Base-by-base conservation (phyloP, 2,113 vertebrate genomes). In the Strix uralensis region DNA sequence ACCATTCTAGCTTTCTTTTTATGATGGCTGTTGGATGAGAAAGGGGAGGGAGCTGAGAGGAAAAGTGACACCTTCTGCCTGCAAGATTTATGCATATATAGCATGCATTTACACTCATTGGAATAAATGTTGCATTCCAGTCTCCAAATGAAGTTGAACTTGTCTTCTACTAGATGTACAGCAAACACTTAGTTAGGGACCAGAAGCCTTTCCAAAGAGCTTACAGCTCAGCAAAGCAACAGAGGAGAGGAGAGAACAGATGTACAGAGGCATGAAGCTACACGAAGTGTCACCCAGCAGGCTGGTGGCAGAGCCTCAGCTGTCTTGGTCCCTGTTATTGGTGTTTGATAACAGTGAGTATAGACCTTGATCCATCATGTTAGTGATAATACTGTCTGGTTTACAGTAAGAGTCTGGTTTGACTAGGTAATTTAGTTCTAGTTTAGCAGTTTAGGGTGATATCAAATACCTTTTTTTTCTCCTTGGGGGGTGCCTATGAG, bases 261-360 rank as follows among this genome's bases (percentile, higher is more conserved):
- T 63, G 14, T 51, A 22, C 19, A 36, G 54, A 29, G 81, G n/a
- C 55, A 6, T 59, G 47, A 49, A 54, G 38, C 14, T 18, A 10
- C 12, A 3, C 7, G 22, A 12, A 11, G 32, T 25, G 32, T 36
- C 23, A 32, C 1, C 2, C 57, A 51, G 51, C 30, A 59, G 62
- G 38, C 40, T 74, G 25, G 22, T 69, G 36, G 46, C 38, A 58
- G 49, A 72, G 10, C n/a, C 13, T 20, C 13, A 55, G 18, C 63
- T 46, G 25, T 23, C 16, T 2, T 1, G 10, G 62, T 72, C 2
- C 1, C 9, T 18, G 36, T 34, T 80, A 11, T 0, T 17, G 30
- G 34, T 65, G 27, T 69, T 75, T 65, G 77, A 2, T 51, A 47
- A 25, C 54, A 34, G 40, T 7, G 34, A 78, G 4, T 38, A 9